These are phyloP conservation scores for Acomys russatus DNA, from an alignment of 2,797 vertebrate species.

Conservation along the genomic window DNA sequence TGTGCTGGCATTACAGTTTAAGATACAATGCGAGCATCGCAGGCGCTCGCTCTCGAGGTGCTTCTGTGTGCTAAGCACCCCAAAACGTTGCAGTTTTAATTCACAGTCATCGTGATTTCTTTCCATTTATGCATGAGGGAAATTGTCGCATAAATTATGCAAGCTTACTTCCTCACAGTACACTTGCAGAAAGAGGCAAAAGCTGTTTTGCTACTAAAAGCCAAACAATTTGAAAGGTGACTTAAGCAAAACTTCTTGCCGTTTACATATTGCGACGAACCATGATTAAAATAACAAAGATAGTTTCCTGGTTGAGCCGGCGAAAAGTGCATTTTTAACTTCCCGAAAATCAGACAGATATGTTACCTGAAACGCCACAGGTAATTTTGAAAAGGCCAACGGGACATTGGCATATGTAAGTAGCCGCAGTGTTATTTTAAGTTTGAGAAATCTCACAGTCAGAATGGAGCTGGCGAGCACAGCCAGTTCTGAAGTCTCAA, in stretches of 20 bases:
- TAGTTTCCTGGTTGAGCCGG: constrained; percentile 10
- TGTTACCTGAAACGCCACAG: constrained; percentile 23
- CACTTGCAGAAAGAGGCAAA: constrained; percentile 48
- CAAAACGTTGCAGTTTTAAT: constrained; percentile 72
- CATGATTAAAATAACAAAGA: constrained; percentile 47
- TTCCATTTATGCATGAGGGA: constrained; percentile 68
- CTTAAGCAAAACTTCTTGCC: constrained; percentile 48
- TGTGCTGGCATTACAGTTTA: constrained; percentile 56
- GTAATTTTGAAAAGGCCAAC: constrained; percentile 14
- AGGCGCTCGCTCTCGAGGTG: constrained; percentile 45
- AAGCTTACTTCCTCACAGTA: constrained; percentile 68
- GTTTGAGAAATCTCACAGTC: constrained; percentile 15
- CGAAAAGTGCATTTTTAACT: constrained; percentile 56
- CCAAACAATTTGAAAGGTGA: constrained; percentile 66
- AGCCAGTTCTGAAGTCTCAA: not conserved
- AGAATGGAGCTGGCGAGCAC: not conserved
- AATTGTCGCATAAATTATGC: not conserved
- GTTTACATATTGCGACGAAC: constrained; percentile 47
- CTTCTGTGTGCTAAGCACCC: constrained; percentile 69
- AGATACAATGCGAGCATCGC: constrained; percentile 52
- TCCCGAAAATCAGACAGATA: constrained; percentile 48
- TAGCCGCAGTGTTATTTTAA: not conserved
- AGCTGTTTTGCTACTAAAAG: constrained; percentile 71
- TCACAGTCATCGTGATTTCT: constrained; percentile 67
- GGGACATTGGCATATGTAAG: constrained; percentile 4